A percentile compares a stretch with the other conserved stretches of the same genome.
These are phyloP conservation scores for Hemitrygon akajei DNA, from an alignment of 2,797 vertebrate species.

Conservation along the genomic window DNA sequence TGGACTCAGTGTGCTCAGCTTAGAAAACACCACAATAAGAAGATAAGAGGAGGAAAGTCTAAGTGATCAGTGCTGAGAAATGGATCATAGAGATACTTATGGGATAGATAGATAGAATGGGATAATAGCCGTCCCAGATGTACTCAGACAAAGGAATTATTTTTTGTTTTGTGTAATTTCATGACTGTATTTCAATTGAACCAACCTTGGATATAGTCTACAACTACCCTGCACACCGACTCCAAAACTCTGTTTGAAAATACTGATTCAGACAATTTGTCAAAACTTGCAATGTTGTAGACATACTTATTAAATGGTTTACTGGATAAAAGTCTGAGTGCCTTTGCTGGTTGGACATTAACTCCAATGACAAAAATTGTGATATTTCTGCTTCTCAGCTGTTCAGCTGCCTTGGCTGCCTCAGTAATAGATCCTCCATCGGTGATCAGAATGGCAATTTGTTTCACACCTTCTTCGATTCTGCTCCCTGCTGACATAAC, in stretches of 20 bases:
- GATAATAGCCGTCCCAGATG: too few relatives aligned
- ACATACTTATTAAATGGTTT: constrained; percentile 59
- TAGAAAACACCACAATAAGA: neutral
- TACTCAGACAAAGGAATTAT: too few relatives aligned
- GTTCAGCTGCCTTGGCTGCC: constrained; percentile 49
- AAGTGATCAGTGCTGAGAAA: neutral
- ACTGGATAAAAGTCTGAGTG: constrained; percentile 62
- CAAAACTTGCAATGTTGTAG: constrained; percentile 52
- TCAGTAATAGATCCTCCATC: constrained; percentile 62
- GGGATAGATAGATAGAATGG: too few relatives aligned
- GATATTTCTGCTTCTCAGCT: constrained; percentile 54
- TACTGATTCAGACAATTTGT: constrained; percentile 51
- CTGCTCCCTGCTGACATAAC: constrained; percentile 56
- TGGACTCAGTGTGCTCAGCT: neutral
- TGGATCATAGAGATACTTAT: too few relatives aligned
- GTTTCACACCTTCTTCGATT: constrained; percentile 54
- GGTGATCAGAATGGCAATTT: constrained; percentile 67
- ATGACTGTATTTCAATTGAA: neutral
- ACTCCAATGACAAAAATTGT: constrained; percentile 64
- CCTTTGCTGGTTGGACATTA: constrained; percentile 48
- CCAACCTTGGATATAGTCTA: constrained; percentile 60
- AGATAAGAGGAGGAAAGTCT: neutral
- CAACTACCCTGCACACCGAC: constrained; percentile 58
- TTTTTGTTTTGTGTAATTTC: too few relatives aligned
- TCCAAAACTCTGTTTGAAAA: constrained; percentile 51